These are phyloP conservation scores for Gouania willdenowi DNA, from an alignment of 2,797 vertebrate genomes.

Conservation along the genomic window DNA sequence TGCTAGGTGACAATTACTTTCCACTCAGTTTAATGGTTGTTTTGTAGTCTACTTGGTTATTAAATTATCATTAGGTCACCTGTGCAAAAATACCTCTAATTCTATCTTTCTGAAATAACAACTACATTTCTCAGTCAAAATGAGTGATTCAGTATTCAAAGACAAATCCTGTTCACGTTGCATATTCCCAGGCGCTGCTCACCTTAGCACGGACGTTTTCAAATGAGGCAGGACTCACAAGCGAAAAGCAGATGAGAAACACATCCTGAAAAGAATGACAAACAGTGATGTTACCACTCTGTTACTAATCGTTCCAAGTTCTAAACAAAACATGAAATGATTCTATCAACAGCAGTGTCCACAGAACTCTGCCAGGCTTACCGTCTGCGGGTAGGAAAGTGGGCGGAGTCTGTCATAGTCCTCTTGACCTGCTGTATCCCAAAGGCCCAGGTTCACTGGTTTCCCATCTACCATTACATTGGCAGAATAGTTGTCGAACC, in stretches of 20 bases:
- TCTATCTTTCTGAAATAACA: neutral
- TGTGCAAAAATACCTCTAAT: no score
- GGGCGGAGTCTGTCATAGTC: constrained; percentile 97
- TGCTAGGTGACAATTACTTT: no score
- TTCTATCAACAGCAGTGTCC: constrained; percentile 3
- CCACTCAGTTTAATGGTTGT: no score
- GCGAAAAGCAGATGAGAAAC: constrained; percentile 98
- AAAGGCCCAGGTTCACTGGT: constrained; percentile 94
- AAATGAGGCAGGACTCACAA: constrained; percentile 97
- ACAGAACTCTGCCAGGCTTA: constrained; percentile 50
- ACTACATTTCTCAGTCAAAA: neutral
- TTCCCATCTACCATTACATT: constrained; percentile 99
- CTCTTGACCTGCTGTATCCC: constrained; percentile 98
- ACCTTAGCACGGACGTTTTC: constrained; percentile 91
- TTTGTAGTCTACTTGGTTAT: no score
- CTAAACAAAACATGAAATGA: neutral
- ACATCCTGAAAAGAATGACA: constrained; percentile 81
- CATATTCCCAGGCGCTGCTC: constrained; percentile 27
- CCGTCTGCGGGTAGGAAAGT: constrained; percentile 97
- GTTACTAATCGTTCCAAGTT: constrained; percentile 30
- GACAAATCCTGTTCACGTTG: no score
- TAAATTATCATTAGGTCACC: no score
- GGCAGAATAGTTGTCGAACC: constrained; percentile 98
- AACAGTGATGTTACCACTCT: constrained; percentile 12
- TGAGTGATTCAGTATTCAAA: no score